A percentile compares a stretch with the other conserved stretches of the same genome.
Evolutionary conservation across 2,113 vertebrate genomes (phyloP).

Genomic region (Dolichotis patagonum): DNA sequence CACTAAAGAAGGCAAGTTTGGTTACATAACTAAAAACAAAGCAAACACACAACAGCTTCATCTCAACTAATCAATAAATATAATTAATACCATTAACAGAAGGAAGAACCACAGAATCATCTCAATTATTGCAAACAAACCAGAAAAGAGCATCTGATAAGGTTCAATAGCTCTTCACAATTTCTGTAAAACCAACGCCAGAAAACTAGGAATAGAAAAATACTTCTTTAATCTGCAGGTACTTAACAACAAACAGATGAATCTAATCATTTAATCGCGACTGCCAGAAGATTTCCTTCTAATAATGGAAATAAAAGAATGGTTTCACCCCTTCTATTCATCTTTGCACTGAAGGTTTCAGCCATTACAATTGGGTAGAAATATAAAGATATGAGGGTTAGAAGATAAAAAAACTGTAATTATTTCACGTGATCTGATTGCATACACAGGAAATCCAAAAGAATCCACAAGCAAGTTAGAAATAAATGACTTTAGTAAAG

Average conservation of each 20-base stretch:
- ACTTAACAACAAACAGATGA: neutral
- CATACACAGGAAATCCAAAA: neutral
- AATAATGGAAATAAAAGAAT: neutral
- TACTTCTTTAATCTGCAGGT: neutral
- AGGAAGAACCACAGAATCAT: neutral
- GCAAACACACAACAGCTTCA: neutral
- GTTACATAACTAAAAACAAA: neutral
- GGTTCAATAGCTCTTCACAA: neutral
- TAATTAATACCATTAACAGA: conserved; percentile 19
- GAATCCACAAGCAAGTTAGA: neutral
- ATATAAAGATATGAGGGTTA: neutral
- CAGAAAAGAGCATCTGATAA: neutral
- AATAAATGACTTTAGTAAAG: neutral
- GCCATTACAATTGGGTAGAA: neutral
- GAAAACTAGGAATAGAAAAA: neutral
- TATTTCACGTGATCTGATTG: neutral
- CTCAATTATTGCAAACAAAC: neutral
- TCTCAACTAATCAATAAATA: neutral
- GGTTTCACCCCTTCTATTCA: neutral
- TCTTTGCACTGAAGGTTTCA: neutral
- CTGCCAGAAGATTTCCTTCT: neutral
- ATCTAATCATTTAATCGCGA: neutral
- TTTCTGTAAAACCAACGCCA: neutral
- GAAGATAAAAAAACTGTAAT: neutral
- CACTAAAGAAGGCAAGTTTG: neutral